phyloP scores from a whole-genome alignment of 1,140 invertebrate genomes.

The Potamilus streckersoni region DNA sequence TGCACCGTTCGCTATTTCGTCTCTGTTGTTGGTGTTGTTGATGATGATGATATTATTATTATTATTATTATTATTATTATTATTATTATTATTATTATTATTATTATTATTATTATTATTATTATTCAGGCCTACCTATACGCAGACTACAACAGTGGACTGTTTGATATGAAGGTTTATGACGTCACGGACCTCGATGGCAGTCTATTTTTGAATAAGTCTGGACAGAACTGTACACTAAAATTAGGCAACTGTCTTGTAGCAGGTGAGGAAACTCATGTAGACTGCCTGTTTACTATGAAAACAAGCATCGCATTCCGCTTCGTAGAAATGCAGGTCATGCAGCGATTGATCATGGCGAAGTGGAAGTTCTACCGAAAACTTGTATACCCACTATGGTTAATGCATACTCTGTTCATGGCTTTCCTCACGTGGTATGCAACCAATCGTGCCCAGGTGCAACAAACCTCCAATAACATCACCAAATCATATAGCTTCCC shows the following conservation, averaged over 20 bases:
- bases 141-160: conserved; percentile 37
- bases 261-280: not conserved
- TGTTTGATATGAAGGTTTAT: conserved; percentile 45
- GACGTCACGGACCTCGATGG: conserved; percentile 44
- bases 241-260: not conserved
- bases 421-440: conserved; percentile 13
- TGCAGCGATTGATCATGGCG: conserved; percentile 20
- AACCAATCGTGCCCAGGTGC: not conserved
- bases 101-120: too few species aligned
- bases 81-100: too few species aligned
- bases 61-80: too few species aligned
- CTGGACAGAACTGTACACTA: not conserved
- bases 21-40: too few species aligned
- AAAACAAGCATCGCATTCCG: conserved; percentile 15
- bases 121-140: conserved; percentile 31
- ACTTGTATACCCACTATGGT: conserved; percentile 9
- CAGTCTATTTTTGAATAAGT: conserved; percentile 1
- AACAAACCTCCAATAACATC: not conserved
- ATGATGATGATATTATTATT: too few species aligned
- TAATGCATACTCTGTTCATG: conserved; percentile 25
- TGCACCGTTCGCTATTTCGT: too few species aligned
- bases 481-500: not conserved
- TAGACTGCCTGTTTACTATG: conserved; percentile 22
- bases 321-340: conserved; percentile 13
- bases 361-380: conserved; percentile 25